Base-by-base conservation (phyloP, 1,140 invertebrate species). In the Bombus fervidus region DNA sequence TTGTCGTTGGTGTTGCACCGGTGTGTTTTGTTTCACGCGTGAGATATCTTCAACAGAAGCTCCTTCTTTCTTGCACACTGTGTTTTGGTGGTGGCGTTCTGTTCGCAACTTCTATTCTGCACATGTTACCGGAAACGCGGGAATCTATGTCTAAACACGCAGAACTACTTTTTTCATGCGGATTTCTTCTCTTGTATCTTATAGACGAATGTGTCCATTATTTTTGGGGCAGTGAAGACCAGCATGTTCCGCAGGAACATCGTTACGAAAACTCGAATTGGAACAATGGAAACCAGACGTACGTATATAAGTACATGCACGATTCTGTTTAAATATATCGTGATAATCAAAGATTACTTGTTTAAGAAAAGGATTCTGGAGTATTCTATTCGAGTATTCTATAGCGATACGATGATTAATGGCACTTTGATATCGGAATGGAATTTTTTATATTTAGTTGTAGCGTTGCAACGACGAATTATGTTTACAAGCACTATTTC, bases 41-140 rank as follows among this genome's bases (percentile, higher is more conserved):
- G 62, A 94, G 96, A 62, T 94, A 95, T 78, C 95, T 96, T 72
- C 87, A 90, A 28, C 85, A 68, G 18, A 96, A 96, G n/a, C 90
- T 97, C 6, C 89, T 96, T 8, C 95, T 97, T 18, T 97, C 97
- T 15, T 95, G 96, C 25, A 92, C 98, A 18, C 95, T 98, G 1
- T 98, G 98, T 91, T 98, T 98, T 87, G 98, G 98, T 39, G 98
- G 97, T 8, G 98, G 98, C 0, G 98, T 99, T 13, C 96, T 99
- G 47, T 93, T 99, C 31, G 97, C 97, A 0, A 98, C 98, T 1
- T 97, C 97, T 37, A 93, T 98, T 62, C 95, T 98, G 6, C 98
- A 98, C 93, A 97, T 98, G 95, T 94, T 98, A 64, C 98, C 98
- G 31, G 98, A 98, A 95, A 96, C 97, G 18, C 95, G 95, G 81